Conservation (phyloP, 2,888 invertebrate species). For the Eumerus sabulonum region DNA sequence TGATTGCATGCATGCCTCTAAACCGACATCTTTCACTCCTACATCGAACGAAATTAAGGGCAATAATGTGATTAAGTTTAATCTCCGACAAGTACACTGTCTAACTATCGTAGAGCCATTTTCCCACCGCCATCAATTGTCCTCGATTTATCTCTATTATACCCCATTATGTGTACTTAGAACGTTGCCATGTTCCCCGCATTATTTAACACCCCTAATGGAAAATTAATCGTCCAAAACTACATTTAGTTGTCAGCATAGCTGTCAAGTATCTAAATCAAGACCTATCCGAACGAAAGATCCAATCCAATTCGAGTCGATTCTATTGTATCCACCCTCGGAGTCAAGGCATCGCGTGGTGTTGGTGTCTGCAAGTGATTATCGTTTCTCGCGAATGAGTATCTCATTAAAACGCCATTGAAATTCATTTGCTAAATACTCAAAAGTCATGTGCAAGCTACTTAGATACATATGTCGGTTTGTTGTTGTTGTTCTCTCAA, state of each 20-base stretch:
- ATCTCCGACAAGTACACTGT: conserved; percentile 7
- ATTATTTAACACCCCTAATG: conserved; percentile 67
- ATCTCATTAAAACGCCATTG: conserved; percentile 64
- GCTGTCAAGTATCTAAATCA: conserved; percentile 67
- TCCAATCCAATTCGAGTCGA: too few species aligned
- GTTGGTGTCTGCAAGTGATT: conserved; percentile 48
- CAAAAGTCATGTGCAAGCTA: conserved; percentile 8
- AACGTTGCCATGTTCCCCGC: conserved; percentile 59
- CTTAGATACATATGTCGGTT: conserved; percentile 62
- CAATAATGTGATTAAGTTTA: conserved; percentile 32
- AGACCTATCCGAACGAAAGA: conserved; percentile 25
- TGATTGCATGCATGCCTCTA: too few species aligned
- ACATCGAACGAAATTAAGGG: too few species aligned
- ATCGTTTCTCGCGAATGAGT: conserved; percentile 57
- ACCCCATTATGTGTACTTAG: conserved; percentile 51
- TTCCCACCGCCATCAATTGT: conserved; percentile 57
- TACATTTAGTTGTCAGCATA: conserved; percentile 61
- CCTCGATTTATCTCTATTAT: conserved; percentile 62
- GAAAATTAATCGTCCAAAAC: conserved; percentile 67
- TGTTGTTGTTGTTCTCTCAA: background rate
- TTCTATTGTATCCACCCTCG: too few species aligned
- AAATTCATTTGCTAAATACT: conserved; percentile 57
- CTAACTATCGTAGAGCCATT: conserved; percentile 5
- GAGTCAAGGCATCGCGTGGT: background rate
- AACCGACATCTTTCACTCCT: too few species aligned